These are phyloP conservation scores for Drosophila pegasa DNA, from an alignment of 2,888 invertebrate species.

Conservation along the genomic window DNA sequence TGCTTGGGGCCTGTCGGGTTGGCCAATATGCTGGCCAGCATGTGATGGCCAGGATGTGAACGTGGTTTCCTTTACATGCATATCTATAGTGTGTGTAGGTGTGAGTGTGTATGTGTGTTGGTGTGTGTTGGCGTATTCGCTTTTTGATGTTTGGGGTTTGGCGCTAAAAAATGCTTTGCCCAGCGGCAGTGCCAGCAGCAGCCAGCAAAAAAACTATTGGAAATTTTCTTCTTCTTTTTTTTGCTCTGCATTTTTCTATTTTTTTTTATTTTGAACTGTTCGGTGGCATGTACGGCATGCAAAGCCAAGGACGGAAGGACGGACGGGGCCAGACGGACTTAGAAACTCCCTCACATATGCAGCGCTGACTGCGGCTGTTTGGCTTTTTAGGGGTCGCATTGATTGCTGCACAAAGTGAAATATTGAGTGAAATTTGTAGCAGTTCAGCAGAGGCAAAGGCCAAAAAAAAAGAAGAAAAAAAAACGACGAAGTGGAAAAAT, in stretches of 20 bases:
- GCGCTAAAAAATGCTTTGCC: slow-evolving; percentile 74
- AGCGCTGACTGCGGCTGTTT: slow-evolving; percentile 28
- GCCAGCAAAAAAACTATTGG: slow-evolving; percentile 75
- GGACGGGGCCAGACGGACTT: neutral
- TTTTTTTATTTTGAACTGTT: slow-evolving; percentile 41
- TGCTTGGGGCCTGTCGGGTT: slow-evolving; percentile 44
- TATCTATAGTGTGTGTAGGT: slow-evolving; percentile 18
- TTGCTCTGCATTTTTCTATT: slow-evolving; percentile 26
- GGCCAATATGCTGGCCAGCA: slow-evolving; percentile 71
- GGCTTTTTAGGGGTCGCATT: slow-evolving; percentile 57
- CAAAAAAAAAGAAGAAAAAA: slow-evolving; percentile 10
- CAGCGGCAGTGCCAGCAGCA: slow-evolving; percentile 38
- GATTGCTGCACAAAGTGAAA: slow-evolving; percentile 74
- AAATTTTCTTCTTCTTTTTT: slow-evolving; percentile 46
- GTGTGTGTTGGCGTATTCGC: slow-evolving; percentile 57
- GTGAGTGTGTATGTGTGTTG: slow-evolving; percentile 15
- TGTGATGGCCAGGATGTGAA: slow-evolving; percentile 64
- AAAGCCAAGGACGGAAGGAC: slow-evolving; percentile 23
- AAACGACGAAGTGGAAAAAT: slow-evolving; percentile 6
- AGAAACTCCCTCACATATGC: slow-evolving; percentile 47
- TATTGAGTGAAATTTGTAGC: slow-evolving; percentile 66
- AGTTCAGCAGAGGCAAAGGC: slow-evolving; percentile 37
- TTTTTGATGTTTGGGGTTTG: slow-evolving; percentile 78
- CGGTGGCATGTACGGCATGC: slow-evolving; percentile 51
- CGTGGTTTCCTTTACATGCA: slow-evolving; percentile 53